phyloP scores from a whole-genome alignment of 2,888 invertebrate genomes.

The Drosophila tanythrix region DNA sequence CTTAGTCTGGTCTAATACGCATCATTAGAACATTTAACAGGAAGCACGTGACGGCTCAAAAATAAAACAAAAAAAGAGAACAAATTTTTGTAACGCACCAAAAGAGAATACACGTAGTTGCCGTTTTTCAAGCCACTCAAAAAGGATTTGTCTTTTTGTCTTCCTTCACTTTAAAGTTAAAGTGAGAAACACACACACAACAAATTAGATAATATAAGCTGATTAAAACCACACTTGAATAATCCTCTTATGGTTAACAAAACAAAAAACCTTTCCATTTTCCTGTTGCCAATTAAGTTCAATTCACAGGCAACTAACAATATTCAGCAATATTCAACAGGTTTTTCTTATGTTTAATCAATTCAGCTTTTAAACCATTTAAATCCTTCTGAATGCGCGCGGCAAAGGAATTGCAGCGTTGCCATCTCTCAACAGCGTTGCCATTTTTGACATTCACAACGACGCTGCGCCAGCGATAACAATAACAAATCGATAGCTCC shows the following conservation, averaged over 20 bases:
- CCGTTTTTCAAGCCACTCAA: neutral
- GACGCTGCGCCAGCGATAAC: neutral
- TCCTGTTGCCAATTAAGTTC: neutral
- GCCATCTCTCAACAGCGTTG: constrained; percentile 4
- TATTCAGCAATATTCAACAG: neutral
- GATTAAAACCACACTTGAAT: neutral
- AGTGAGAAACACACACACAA: neutral
- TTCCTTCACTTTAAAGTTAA: constrained; percentile 22
- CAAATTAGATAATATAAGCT: neutral
- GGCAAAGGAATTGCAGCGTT: neutral
- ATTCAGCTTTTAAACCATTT: neutral
- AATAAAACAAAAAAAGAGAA: neutral
- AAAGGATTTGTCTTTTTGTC: constrained; percentile 40
- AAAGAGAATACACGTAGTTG: neutral
- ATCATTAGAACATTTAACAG: constrained; percentile 81
- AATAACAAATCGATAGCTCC: neutral
- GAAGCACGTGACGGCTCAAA: constrained; percentile 71
- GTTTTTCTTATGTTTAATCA: neutral
- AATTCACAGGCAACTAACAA: neutral
- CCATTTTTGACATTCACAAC: constrained; percentile 17
- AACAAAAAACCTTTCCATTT: neutral
- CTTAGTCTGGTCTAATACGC: constrained; percentile 78
- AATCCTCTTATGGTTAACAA: neutral
- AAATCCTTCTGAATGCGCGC: neutral
- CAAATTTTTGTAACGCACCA: neutral